Evolutionary conservation across 2,888 invertebrate species (phyloP).

Genomic region (Pardosa pseudoannulata): DNA sequence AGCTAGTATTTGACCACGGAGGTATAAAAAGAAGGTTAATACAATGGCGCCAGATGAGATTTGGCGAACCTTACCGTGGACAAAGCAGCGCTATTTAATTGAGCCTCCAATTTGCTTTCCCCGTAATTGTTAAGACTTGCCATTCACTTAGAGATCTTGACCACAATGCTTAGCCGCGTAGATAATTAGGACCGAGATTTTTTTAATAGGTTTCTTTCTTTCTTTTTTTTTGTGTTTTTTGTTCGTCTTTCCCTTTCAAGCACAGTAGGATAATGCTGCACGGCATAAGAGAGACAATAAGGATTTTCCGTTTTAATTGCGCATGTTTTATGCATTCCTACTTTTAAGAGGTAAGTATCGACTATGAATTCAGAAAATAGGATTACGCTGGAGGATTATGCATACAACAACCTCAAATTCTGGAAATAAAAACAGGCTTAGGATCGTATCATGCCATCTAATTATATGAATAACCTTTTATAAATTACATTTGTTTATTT

Average conservation of each 20-base stretch:
- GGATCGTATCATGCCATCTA: too few species aligned
- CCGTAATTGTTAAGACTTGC: conserved; percentile 33
- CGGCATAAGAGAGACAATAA: not conserved
- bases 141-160: conserved; percentile 23
- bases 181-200: conserved; percentile 27
- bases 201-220: conserved; percentile 2
- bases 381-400: not conserved
- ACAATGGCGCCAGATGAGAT: not conserved
- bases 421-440: too few species aligned
- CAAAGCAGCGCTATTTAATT: conserved; percentile 41
- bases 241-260: too few species aligned
- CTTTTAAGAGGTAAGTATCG: not conserved
- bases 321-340: conserved; percentile 13
- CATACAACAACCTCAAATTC: not conserved
- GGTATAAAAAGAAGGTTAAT: not conserved
- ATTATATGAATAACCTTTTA: too few species aligned
- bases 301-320: conserved; percentile 19
- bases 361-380: not conserved
- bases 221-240: not conserved
- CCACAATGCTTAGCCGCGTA: conserved; percentile 44
- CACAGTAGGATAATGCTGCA: not conserved
- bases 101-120: conserved; percentile 44
- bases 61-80: not conserved
- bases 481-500: too few species aligned
- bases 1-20: not conserved